Base-by-base conservation (phyloP, 1,140 invertebrate genomes). In the Hormaphis cornu region DNA sequence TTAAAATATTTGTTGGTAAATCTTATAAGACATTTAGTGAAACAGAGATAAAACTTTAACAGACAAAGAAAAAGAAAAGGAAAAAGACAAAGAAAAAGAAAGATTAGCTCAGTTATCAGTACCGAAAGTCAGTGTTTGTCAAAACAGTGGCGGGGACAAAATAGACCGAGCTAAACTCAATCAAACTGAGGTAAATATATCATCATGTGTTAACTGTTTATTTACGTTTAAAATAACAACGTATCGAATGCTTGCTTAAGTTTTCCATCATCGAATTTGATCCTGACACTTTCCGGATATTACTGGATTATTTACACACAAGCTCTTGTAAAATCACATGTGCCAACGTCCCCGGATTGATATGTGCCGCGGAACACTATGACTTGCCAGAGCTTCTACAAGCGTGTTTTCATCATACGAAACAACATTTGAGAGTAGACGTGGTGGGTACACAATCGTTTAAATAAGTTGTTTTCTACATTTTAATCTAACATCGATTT, bases 261-360 rank as follows among this genome's bases (percentile, higher is more conserved):
- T 96, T 96, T 79, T 89, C 89, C 66, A 93, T 95, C 74, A 95
- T 94, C 74, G 93, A 96, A 79, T 96, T 96, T 78, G 93, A 95
- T 81, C 87, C 90, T 3, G 92, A 95, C 58, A 96, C 92, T 0
- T 95, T 96, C 78, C 85, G 90, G 53, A 88, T 93, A 71, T 80
- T 95, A 4, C 79, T 96, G 75, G 91, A 95, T 78, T 96, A 96
- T 79, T 79, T 96, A 40, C 93, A 95, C 77, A 94, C 91, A 3
- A 93, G 93, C 42, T 91, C 90, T 24, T 95, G 92, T 80, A 89
- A 91, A 0, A 78, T 95, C 9, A 95, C 92, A 1, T 96, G 92
- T 80, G 87, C 89, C 72, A 92, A 90, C 69, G 94, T 95, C 74
- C 92, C 93, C 2, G 92, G 92, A 4, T 82, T 96, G 1, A 93